phyloP scores from a whole-genome alignment of 2,113 vertebrate species.

The Butorides virescens region DNA sequence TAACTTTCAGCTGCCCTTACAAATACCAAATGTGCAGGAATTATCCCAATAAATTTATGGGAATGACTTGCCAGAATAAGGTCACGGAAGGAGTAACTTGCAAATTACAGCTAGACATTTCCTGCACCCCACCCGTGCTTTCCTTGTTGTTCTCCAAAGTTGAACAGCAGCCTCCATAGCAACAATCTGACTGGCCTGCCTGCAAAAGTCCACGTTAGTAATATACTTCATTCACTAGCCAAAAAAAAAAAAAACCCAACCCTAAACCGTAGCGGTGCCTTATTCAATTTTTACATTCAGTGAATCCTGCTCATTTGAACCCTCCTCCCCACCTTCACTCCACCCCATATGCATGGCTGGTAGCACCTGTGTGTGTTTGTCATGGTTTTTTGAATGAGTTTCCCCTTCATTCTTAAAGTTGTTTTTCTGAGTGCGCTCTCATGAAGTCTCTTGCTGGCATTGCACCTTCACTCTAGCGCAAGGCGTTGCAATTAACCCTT shows the following conservation, averaged over 20 bases:
- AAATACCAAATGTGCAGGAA: constrained; percentile 36
- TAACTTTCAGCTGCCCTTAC: constrained; percentile 10
- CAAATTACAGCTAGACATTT: constrained; percentile 44
- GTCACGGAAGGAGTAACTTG: constrained; percentile 29
- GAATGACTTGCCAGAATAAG: constrained; percentile 49
- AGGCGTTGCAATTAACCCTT: constrained; percentile 67
- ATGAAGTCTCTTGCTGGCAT: constrained; percentile 56
- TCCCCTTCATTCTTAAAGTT: constrained; percentile 25
- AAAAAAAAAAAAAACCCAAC: neutral
- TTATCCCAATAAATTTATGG: neutral
- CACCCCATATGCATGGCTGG: constrained; percentile 60
- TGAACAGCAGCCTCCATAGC: constrained; percentile 50
- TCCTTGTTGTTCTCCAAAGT: constrained; percentile 55
- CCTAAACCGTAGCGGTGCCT: neutral
- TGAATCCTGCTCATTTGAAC: constrained; percentile 60
- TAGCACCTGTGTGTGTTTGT: constrained; percentile 57
- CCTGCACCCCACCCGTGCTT: constrained; percentile 46
- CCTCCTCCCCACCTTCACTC: constrained; percentile 32
- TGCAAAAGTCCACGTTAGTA: constrained; percentile 24
- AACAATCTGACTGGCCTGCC: constrained; percentile 54
- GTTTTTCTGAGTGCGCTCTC: constrained; percentile 53
- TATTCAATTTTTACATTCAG: constrained; percentile 1
- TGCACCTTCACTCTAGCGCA: constrained; percentile 43
- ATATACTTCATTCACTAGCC: constrained; percentile 27
- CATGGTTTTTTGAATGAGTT: constrained; percentile 55